Percentiles rank a stretch among this genome's conserved stretches.
phyloP scores from a whole-genome alignment of 2,113 vertebrate genomes.

The Peucedramus taeniatus region DNA sequence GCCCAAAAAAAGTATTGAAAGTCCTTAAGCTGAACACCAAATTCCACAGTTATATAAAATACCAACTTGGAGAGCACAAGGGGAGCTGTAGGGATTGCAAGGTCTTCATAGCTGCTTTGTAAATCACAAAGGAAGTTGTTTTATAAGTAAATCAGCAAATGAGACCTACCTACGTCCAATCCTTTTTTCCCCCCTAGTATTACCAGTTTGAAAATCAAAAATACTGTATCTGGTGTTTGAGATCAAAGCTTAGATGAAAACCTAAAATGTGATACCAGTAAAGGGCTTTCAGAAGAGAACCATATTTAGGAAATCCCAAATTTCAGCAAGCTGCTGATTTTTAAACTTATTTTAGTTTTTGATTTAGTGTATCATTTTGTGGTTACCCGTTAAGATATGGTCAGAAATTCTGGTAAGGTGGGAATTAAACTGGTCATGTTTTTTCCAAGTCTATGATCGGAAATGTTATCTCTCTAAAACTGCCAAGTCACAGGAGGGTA shows the following conservation, averaged over 20 bases:
- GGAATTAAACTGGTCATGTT: neutral
- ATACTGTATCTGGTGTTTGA: neutral
- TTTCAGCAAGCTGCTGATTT: neutral
- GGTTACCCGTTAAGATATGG: neutral
- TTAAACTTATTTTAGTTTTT: neutral
- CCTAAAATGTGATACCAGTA: neutral
- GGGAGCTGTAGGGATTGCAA: neutral
- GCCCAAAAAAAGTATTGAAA: neutral
- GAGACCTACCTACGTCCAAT: neutral
- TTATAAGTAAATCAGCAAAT: neutral
- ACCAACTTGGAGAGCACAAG: neutral
- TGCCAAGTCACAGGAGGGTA: neutral
- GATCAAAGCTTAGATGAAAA: neutral
- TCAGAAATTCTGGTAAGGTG: neutral
- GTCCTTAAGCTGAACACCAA: neutral
- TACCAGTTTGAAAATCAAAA: neutral
- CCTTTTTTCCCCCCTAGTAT: neutral
- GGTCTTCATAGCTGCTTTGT: neutral
- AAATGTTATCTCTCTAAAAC: neutral
- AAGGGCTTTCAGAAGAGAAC: neutral
- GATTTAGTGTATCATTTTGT: neutral
- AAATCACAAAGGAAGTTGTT: neutral
- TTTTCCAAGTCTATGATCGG: neutral
- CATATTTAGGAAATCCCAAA: neutral
- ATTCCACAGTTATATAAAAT: neutral